These are phyloP conservation scores for Eupeodes latifasciatus DNA, from an alignment of 2,888 invertebrate species.

Conservation along the genomic window DNA sequence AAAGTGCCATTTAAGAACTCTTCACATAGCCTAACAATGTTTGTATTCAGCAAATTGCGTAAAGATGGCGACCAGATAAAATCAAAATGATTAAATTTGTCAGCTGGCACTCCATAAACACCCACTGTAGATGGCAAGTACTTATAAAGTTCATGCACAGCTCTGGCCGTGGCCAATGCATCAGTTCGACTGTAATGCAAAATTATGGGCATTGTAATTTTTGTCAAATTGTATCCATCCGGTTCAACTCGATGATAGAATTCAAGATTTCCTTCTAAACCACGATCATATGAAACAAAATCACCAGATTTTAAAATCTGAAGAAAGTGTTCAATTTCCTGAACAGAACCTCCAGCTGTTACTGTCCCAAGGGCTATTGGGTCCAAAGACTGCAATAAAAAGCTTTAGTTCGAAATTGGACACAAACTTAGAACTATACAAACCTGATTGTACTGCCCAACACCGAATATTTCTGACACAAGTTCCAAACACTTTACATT, in stretches of 20 bases:
- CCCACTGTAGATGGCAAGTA: constrained; percentile 78
- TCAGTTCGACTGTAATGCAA: constrained; percentile 81
- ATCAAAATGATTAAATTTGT: constrained; percentile 81
- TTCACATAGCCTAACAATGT: constrained; percentile 77
- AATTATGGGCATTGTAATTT: constrained; percentile 78
- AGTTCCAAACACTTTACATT: constrained; percentile 38
- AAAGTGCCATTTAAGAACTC: constrained; percentile 52
- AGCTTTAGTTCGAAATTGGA: background rate
- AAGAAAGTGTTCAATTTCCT: constrained; percentile 80
- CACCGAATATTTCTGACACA: constrained; percentile 47
- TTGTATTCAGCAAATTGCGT: constrained; percentile 79
- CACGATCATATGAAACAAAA: constrained; percentile 81
- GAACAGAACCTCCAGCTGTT: constrained; percentile 80
- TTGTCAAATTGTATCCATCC: constrained; percentile 78
- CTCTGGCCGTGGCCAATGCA: constrained; percentile 80
- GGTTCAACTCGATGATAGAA: constrained; percentile 79
- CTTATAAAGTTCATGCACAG: constrained; percentile 80
- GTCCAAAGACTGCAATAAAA: constrained; percentile 78
- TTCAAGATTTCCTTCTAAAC: constrained; percentile 78
- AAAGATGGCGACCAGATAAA: constrained; percentile 79
- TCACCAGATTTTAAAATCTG: constrained; percentile 82
- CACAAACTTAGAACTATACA: background rate
- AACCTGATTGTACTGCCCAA: constrained; percentile 60
- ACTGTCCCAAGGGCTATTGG: constrained; percentile 79
- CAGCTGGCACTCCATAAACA: constrained; percentile 78